phyloP scores from a whole-genome alignment of 2,113 vertebrate genomes.

The Saiga tatarica region DNA sequence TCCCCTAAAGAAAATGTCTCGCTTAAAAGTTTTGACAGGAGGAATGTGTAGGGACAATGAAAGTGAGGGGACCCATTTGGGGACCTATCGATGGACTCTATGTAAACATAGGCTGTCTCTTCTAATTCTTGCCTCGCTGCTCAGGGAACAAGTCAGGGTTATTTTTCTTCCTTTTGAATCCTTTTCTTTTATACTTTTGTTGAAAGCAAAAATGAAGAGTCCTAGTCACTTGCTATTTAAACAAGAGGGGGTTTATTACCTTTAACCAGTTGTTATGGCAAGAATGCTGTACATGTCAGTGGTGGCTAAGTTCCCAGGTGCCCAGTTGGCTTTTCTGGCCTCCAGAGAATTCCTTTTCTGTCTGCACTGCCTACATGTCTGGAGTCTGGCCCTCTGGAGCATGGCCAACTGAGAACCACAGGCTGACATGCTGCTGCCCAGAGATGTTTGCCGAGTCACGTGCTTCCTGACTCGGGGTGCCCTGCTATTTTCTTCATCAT shows the following conservation, averaged over 20 bases:
- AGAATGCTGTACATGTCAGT: slow-evolving; percentile 45
- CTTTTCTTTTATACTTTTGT: slow-evolving; percentile 18
- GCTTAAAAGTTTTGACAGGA: slow-evolving; percentile 3
- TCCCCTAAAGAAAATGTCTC: not conserved
- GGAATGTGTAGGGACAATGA: not conserved
- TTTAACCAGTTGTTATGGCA: slow-evolving; percentile 58
- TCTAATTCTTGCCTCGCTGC: slow-evolving; percentile 25
- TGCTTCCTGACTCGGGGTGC: not conserved
- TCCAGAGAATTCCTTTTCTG: slow-evolving; percentile 62
- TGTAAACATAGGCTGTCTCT: not conserved
- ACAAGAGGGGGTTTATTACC: slow-evolving; percentile 46
- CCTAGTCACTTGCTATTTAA: slow-evolving; percentile 52
- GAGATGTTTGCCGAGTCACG: not conserved
- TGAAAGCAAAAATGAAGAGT: slow-evolving; percentile 48
- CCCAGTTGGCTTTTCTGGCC: slow-evolving; percentile 40
- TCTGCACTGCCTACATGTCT: slow-evolving; percentile 63
- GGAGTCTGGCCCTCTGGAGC: slow-evolving; percentile 51
- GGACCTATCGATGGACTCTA: not conserved
- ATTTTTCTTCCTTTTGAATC: slow-evolving; percentile 43
- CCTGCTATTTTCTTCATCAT: not conserved
- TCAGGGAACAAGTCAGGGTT: not conserved
- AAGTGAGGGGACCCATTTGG: not conserved
- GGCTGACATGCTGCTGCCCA: not conserved
- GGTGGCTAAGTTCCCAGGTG: slow-evolving; percentile 67
- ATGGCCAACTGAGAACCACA: slow-evolving; percentile 32